Conservation (phyloP, 2,797 vertebrate genomes). For the Hyperoplus lanceolatus region DNA sequence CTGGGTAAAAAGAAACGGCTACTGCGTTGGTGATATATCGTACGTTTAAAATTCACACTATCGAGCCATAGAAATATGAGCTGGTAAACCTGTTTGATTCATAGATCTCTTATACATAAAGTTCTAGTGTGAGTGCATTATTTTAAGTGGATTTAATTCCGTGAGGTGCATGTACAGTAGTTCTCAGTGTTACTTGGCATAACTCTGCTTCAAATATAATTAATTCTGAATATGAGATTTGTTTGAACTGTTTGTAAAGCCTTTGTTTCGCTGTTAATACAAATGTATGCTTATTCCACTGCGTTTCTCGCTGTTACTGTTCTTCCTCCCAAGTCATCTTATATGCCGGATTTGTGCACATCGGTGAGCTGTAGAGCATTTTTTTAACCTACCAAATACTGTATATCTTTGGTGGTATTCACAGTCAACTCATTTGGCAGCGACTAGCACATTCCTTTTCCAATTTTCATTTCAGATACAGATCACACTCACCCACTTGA, state of each 20-base stretch:
- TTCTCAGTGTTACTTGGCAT: no score
- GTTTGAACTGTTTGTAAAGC: no score
- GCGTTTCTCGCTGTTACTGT: no score
- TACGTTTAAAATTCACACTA: not conserved
- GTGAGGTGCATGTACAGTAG: no score
- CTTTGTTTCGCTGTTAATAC: no score
- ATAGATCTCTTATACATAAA: no score
- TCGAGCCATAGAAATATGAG: not conserved
- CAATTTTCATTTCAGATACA: not conserved
- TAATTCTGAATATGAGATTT: no score
- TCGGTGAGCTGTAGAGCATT: not conserved
- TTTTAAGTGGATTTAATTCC: no score
- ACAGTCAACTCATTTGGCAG: not conserved
- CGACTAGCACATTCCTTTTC: not conserved
- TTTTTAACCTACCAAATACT: not conserved
- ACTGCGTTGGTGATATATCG: not conserved
- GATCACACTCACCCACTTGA: not conserved
- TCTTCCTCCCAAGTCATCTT: constrained; percentile 7
- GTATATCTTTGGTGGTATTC: not conserved
- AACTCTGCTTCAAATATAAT: no score
- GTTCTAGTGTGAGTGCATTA: no score
- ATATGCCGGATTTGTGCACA: not conserved
- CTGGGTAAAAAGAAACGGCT: not conserved
- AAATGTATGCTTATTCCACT: no score
- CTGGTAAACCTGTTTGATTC: no score